phyloP scores from a whole-genome alignment of 1,140 invertebrate genomes.

The Oryctes rhinoceros region DNA sequence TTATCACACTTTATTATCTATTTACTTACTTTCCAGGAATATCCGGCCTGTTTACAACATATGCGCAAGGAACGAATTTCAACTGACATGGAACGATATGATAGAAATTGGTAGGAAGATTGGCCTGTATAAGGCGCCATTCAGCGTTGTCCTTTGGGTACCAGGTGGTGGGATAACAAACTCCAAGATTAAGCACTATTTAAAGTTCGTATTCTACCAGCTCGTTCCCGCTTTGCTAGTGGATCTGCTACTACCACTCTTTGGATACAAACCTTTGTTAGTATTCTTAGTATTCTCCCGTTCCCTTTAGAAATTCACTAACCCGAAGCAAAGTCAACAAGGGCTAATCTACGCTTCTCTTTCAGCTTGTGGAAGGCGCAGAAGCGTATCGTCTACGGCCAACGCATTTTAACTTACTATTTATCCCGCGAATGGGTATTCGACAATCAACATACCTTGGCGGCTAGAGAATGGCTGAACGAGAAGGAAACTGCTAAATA shows the following conservation, averaged over 20 bases:
- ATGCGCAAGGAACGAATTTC: slow-evolving; percentile 78
- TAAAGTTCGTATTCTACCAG: slow-evolving; percentile 84
- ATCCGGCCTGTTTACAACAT: slow-evolving; percentile 69
- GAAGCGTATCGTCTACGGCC: neutral
- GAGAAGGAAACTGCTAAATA: neutral
- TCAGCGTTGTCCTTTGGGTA: slow-evolving; percentile 86
- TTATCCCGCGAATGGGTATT: neutral
- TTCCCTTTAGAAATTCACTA: neutral
- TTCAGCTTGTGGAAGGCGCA: slow-evolving; percentile 7
- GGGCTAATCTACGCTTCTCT: neutral
- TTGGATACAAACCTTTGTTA: slow-evolving; percentile 85
- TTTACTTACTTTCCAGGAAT: neutral
- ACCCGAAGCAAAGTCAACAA: too few relatives aligned
- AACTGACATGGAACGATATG: slow-evolving; percentile 84
- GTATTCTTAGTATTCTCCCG: neutral
- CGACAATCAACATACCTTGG: neutral
- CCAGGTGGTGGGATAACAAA: slow-evolving; percentile 89
- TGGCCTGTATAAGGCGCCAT: slow-evolving; percentile 73
- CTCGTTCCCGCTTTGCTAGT: slow-evolving; percentile 84
- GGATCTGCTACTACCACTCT: slow-evolving; percentile 74
- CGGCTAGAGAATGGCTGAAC: neutral
- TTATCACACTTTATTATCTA: too few relatives aligned
- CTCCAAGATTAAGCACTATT: slow-evolving; percentile 73
- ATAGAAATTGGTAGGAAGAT: slow-evolving; percentile 82
- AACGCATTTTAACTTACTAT: neutral